Percentiles rank a stretch among this genome's conserved stretches.
Conservation (phyloP, 2,888 invertebrate genomes). For the Penaeus monodon region DNA sequence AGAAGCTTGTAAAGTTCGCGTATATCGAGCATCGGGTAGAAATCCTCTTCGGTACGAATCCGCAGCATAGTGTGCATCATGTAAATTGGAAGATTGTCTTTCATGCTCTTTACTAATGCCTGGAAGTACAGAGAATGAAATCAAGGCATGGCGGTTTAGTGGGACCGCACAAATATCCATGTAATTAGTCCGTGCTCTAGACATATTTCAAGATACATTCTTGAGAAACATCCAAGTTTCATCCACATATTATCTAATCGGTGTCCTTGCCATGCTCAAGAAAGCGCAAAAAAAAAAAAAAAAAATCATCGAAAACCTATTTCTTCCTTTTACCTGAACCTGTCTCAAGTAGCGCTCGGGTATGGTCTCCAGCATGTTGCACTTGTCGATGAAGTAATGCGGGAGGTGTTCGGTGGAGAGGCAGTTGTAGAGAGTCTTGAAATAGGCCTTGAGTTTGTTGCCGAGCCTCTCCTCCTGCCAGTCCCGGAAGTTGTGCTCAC, state of each 20-base stretch:
- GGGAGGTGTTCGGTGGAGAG: conserved; percentile 77
- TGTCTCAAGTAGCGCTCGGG: conserved; percentile 48
- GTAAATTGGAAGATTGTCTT: conserved; percentile 72
- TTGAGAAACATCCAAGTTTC: too few relatives aligned
- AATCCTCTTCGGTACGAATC: conserved; percentile 75
- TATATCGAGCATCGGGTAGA: conserved; percentile 78
- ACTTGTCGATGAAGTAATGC: conserved; percentile 81
- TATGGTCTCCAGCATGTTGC: conserved; percentile 81
- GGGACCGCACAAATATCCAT: too few relatives aligned
- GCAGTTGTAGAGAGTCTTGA: conserved; percentile 76
- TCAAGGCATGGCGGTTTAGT: background rate
- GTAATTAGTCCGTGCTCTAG: too few relatives aligned
- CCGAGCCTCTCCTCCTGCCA: conserved; percentile 84
- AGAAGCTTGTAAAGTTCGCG: conserved; percentile 76
- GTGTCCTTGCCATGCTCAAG: too few relatives aligned
- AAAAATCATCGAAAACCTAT: background rate
- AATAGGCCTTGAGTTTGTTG: conserved; percentile 76
- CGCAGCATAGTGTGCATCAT: conserved; percentile 79
- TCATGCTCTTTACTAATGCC: conserved; percentile 44
- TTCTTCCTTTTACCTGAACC: conserved; percentile 26
- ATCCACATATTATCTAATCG: too few relatives aligned
- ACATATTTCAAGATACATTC: too few relatives aligned
- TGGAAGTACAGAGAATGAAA: background rate
- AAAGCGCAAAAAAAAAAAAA: background rate
- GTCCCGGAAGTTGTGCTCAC: conserved; percentile 79